Evolutionary conservation across 1,140 invertebrate species (phyloP), one percentile per base, ranked within the genome.

Genomic region (Solen grandis): DNA sequence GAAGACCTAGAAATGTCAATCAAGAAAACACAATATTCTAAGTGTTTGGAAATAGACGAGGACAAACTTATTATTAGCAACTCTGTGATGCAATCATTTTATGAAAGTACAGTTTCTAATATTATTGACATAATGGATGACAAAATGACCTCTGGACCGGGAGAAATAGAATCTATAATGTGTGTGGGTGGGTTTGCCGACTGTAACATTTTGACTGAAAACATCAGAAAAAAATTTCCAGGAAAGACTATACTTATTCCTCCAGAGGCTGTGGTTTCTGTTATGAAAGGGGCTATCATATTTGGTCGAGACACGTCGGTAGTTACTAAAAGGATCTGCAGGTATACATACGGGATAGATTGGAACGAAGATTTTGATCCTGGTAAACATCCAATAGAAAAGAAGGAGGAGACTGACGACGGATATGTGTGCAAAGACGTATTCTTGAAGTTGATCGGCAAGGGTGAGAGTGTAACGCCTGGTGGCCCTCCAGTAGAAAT

Each of bases 111-210:
- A 5, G 46, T 79, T 29, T 31, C 46, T 19, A 54, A 31, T 16
- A 41, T 70, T 22, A 0, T 79, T 2, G 57, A 60, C 27, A 59
- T 31, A 31, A 31, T 79, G 22, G n/a, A 60, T 25, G 25, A 62
- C 5, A 52, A 38, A 35, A 13, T 68, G 22, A 35, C 16, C 19
- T 0, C 46, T 2, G 13, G 41, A 14, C 55, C 55, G 52, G 35
- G 52, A 2, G 25, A 60, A 22, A 60, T 79, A 22, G 29, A 70
- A 3, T 69, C 65, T 13, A 69, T 79, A 19, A 46, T 69, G 31
- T 79, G 65, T 25, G 65, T 70, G 10, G 76, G 76, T 46, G 76
- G 76, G 31, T 79, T 79, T 79, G 57, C 76, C 13, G 76, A 70
- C 55, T 79, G 76, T 59, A 14, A 31, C 3, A 25, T 70, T 22